phyloP scores from a whole-genome alignment of 2,888 invertebrate species.

The Zygothrica quintamaculata region DNA sequence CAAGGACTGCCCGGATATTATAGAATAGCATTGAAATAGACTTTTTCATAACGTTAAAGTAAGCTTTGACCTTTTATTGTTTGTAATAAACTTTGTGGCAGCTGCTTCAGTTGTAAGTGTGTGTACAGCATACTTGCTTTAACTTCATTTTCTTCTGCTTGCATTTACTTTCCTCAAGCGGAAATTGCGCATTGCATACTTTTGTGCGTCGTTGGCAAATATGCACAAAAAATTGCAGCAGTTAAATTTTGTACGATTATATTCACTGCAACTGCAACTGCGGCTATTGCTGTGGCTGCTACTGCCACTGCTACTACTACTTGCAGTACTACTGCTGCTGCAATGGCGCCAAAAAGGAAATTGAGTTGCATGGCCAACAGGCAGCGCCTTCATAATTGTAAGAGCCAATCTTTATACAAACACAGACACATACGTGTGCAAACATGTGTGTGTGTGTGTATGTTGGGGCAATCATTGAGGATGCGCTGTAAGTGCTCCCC shows the following conservation, averaged over 20 bases:
- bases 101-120: no score
- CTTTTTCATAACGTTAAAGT: no score
- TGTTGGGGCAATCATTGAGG: constrained; percentile 37
- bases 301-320: constrained; percentile 35
- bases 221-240: constrained; percentile 62
- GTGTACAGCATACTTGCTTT: no score
- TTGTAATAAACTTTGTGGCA: no score
- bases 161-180: constrained; percentile 40
- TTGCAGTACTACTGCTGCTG: constrained; percentile 30
- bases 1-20: background rate
- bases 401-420: constrained; percentile 9
- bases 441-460: constrained; percentile 10
- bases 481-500: constrained; percentile 20
- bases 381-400: constrained; percentile 51
- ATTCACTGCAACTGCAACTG: constrained; percentile 48
- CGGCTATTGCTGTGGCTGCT: constrained; percentile 33
- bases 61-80: no score
- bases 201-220: constrained; percentile 66
- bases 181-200: constrained; percentile 72
- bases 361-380: constrained; percentile 62
- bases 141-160: background rate
- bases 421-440: background rate
- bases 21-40: background rate
- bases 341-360: constrained; percentile 49
- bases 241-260: constrained; percentile 56